Evolutionary conservation across 2,797 vertebrate species (phyloP), one percentile per base, ranked within the genome.

Genomic region (Sebastes umbrosus): DNA sequence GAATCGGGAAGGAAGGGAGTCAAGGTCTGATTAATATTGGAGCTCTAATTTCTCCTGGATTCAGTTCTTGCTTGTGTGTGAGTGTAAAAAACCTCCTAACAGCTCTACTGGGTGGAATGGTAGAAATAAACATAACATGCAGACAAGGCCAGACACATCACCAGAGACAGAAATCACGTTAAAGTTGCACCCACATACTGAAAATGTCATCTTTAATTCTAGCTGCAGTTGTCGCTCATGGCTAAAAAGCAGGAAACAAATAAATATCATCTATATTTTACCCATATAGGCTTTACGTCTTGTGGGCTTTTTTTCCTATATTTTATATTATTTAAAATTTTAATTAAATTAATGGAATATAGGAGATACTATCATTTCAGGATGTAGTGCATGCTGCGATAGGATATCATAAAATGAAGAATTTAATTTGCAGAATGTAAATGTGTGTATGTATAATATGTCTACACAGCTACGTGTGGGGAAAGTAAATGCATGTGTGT

Each of bases 11-110:
- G n/a, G 31, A 69, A 13, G 20, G 52, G 50, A 73, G 31, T 62
- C 59, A 60, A 66, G 69, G 77, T 72, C 75, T 63, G 54, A 80
- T 82, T 58, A 73, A 73, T 76, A 72, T 4, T 64, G 13, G 22
- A 73, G 59, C 54, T 76, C 27, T 65, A 39, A 78, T 50, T 84
- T 85, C 24, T 77, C 54, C 36, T 3, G 39, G 18, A 79, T 72
- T 29, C 59, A 64, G 22, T 54, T 68, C 13, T 22, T 50, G 16
- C 79, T 39, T 80, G 11, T 57, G 12, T 46, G 43, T 46, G 3
- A 14, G 13, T 27, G 22, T 46, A n/a, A 4, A 34, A 80, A 74
- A 63, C 2, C 25, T 57, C 50, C 10, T 39, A 77, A 59, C 31
- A 50, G 11, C 46, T 80, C 18, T 57, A 50, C 25, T 69, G 50